phyloP scores from a whole-genome alignment of 1,140 invertebrate genomes.

The Drosophila watanabei region DNA sequence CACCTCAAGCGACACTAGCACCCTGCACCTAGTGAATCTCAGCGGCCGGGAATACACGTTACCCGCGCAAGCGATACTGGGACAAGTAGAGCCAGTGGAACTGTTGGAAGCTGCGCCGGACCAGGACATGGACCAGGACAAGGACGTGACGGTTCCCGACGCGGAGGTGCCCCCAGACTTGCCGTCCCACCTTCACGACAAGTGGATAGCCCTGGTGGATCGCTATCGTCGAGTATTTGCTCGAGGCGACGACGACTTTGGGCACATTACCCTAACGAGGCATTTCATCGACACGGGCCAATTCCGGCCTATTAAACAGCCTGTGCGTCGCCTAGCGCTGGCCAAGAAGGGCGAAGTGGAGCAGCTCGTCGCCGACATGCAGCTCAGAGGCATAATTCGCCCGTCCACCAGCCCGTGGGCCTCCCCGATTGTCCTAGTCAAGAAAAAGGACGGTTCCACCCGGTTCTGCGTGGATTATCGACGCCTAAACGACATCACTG shows the following conservation, averaged over 20 bases:
- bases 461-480: slow-evolving; percentile 68
- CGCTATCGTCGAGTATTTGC: too few species aligned
- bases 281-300: slow-evolving; percentile 31
- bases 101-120: neutral
- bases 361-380: too few species aligned
- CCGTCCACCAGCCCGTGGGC: slow-evolving; percentile 61
- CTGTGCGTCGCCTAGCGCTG: neutral
- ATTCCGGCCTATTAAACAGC: slow-evolving; percentile 17
- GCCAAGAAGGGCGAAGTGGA: neutral
- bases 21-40: neutral
- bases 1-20: too few species aligned
- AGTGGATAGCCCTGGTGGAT: neutral
- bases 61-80: neutral
- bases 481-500: too few species aligned
- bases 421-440: slow-evolving; percentile 86
- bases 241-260: too few species aligned
- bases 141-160: neutral
- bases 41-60: too few species aligned
- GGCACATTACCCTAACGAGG: too few species aligned
- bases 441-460: slow-evolving; percentile 85
- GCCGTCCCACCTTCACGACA: slow-evolving; percentile 6
- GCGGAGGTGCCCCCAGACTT: neutral
- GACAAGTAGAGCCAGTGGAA: neutral
- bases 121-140: neutral
- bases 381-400: slow-evolving; percentile 32